Percentiles rank a stretch among this genome's conserved stretches.
These are phyloP conservation scores for Peromyscus californicus DNA, from an alignment of 2,113 vertebrate species.

Conservation along the genomic window DNA sequence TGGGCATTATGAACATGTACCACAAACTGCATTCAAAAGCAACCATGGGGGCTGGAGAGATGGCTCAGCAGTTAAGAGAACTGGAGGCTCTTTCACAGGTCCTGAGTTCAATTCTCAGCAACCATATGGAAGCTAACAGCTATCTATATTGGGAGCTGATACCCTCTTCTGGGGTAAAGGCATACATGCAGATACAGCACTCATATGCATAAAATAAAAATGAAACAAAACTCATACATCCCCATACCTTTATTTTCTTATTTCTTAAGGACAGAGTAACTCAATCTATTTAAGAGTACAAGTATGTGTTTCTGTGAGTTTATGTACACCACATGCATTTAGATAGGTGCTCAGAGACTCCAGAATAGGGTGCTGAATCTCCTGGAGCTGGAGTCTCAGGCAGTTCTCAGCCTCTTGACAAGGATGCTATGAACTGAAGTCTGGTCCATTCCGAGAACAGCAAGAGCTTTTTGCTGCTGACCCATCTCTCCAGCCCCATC, in stretches of 20 bases:
- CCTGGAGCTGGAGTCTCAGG: background rate
- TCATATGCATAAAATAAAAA: background rate
- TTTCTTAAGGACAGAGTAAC: background rate
- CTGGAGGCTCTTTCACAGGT: background rate
- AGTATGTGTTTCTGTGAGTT: background rate
- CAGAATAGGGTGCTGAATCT: background rate
- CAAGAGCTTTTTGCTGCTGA: background rate
- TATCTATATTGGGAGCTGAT: background rate
- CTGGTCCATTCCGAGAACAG: background rate
- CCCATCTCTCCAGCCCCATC: background rate
- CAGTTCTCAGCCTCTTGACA: background rate
- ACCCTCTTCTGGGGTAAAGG: background rate
- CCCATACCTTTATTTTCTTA: background rate
- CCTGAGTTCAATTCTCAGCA: background rate
- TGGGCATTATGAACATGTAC: background rate
- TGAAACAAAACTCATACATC: background rate
- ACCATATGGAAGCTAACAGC: background rate
- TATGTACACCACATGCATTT: background rate
- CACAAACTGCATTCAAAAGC: background rate
- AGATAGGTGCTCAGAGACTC: background rate
- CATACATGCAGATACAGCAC: background rate
- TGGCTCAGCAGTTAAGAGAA: background rate
- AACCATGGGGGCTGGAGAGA: background rate
- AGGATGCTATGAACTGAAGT: background rate
- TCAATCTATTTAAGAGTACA: background rate